Conservation (phyloP, 1,140 invertebrate species). For the Adelges cooleyi region DNA sequence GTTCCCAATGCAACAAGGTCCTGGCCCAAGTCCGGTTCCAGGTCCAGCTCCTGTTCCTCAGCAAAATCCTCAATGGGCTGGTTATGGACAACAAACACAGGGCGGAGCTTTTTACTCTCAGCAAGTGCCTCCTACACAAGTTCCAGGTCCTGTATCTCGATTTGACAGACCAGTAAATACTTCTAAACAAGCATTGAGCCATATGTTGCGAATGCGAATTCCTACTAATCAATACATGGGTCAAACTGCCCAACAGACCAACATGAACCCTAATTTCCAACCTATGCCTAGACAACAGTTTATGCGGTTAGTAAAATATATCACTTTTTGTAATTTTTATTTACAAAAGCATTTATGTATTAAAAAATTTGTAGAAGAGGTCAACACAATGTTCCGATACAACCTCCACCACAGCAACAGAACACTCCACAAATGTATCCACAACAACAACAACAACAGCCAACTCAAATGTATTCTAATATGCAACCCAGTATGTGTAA, state of each 20-base stretch:
- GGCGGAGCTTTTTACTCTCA: constrained; percentile 31
- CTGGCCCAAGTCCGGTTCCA: constrained; percentile 15
- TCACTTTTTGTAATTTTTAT: neutral
- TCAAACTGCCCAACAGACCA: constrained; percentile 33
- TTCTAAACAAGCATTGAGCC: constrained; percentile 73
- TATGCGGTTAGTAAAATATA: constrained; percentile 37
- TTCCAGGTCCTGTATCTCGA: constrained; percentile 42
- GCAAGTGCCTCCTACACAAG: constrained; percentile 33
- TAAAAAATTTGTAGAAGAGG: constrained; percentile 36
- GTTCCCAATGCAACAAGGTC: neutral
- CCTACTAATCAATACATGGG: constrained; percentile 43
- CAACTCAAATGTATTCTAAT: constrained; percentile 32
- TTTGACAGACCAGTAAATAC: constrained; percentile 57
- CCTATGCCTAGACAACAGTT: constrained; percentile 44
- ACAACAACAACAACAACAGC: constrained; percentile 29
- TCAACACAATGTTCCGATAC: constrained; percentile 36
- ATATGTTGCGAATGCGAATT: constrained; percentile 62
- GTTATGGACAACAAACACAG: constrained; percentile 24
- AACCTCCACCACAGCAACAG: constrained; percentile 31
- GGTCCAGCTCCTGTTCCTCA: neutral
- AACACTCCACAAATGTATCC: constrained; percentile 31
- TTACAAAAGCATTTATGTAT: neutral
- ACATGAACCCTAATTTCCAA: constrained; percentile 37
- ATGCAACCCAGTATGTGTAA: constrained; percentile 29
- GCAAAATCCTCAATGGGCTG: constrained; percentile 23